Evolutionary conservation across 1,140 invertebrate species (phyloP).

Genomic region (Prorops nasuta): DNA sequence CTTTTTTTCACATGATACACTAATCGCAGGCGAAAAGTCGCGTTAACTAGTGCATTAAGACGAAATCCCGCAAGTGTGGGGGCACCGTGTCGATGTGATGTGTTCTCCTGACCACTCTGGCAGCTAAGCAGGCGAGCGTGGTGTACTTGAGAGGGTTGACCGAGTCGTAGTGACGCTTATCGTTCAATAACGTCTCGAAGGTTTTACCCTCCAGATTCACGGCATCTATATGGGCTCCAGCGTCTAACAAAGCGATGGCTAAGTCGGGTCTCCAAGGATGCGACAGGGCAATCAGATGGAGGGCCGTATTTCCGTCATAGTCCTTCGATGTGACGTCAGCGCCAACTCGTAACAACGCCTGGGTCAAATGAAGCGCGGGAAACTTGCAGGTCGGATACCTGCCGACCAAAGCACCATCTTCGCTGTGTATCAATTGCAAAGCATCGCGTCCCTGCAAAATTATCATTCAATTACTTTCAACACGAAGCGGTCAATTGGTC

Average conservation of each 20-base stretch:
- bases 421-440: slow-evolving; percentile 78
- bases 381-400: slow-evolving; percentile 76
- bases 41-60: slow-evolving; percentile 59
- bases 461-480: too few relatives aligned
- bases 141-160: slow-evolving; percentile 79
- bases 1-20: too few relatives aligned
- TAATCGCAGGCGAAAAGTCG: too few relatives aligned
- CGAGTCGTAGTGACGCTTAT: slow-evolving; percentile 63
- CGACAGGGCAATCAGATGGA: slow-evolving; percentile 72
- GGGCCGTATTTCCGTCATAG: slow-evolving; percentile 76
- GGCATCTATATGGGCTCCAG: slow-evolving; percentile 85
- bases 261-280: slow-evolving; percentile 67
- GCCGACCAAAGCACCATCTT: slow-evolving; percentile 58
- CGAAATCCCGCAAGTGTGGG: slow-evolving; percentile 55
- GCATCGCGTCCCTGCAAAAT: slow-evolving; percentile 72
- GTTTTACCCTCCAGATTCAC: slow-evolving; percentile 78
- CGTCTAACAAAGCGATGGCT: slow-evolving; percentile 68
- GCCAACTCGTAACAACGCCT: slow-evolving; percentile 78
- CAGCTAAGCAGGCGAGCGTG: slow-evolving; percentile 77
- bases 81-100: slow-evolving; percentile 60
- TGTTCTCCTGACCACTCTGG: slow-evolving; percentile 64
- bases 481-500: too few relatives aligned
- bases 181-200: slow-evolving; percentile 67
- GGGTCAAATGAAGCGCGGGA: slow-evolving; percentile 71
- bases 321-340: slow-evolving; percentile 76